Conservation (phyloP, 2,888 invertebrate species). For the Pollenia angustigena region DNA sequence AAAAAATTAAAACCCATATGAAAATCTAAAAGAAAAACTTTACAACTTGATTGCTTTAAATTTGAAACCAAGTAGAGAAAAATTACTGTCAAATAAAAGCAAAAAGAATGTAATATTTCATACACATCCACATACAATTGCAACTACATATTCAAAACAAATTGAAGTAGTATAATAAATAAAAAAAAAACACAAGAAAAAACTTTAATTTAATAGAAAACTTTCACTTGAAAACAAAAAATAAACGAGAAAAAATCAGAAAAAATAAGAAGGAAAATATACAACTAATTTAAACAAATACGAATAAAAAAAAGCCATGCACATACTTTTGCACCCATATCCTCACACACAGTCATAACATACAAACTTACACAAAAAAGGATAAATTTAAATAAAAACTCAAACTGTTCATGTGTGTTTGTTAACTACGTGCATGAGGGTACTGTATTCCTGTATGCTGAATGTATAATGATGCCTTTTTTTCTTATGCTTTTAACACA, state of each 20-base stretch:
- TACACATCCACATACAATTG: neutral
- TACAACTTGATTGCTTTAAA: conserved; percentile 55
- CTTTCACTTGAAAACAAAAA: conserved; percentile 62
- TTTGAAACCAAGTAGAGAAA: conserved; percentile 49
- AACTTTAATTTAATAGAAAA: conserved; percentile 58
- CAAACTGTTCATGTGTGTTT: conserved; percentile 47
- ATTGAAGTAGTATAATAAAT: conserved; percentile 23
- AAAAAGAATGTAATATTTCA: neutral
- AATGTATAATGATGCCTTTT: neutral
- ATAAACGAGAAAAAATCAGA: conserved; percentile 1
- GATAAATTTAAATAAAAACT: conserved; percentile 65
- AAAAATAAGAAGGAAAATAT: conserved; percentile 29
- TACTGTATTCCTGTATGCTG: neutral
- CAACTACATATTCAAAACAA: neutral
- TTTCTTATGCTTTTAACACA: conserved; percentile 42
- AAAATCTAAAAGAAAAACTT: conserved; percentile 26
- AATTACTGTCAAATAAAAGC: conserved; percentile 38
- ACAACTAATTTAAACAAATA: conserved; percentile 71
- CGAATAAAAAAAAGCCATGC: conserved; percentile 24
- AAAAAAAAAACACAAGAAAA: neutral
- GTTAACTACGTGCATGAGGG: conserved; percentile 50
- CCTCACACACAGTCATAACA: neutral
- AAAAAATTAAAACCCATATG: neutral
- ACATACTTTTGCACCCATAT: neutral
- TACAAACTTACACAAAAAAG: conserved; percentile 11